Conservation (phyloP, 1,140 invertebrate genomes). For the Drosophila littoralis region DNA sequence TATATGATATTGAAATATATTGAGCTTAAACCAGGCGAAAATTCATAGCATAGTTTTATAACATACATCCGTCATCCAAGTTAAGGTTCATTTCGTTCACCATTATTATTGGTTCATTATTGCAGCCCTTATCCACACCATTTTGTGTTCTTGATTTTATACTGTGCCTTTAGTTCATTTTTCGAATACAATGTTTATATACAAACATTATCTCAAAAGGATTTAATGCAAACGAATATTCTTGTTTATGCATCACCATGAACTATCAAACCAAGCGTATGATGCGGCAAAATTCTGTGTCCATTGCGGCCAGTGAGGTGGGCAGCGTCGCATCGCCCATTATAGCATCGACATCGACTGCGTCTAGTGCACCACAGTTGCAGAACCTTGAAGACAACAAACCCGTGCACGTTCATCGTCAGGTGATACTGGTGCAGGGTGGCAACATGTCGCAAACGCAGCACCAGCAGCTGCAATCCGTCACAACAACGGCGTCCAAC, state of each 20-base stretch:
- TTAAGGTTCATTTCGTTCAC: no score
- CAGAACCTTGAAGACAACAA: conserved; percentile 62
- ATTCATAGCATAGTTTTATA: no score
- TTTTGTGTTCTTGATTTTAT: background rate
- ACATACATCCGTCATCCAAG: no score
- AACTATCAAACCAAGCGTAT: conserved; percentile 70
- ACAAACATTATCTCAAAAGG: background rate
- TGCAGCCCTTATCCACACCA: background rate
- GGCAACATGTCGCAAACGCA: conserved; percentile 46
- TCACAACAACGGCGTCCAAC: background rate
- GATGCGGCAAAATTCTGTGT: conserved; percentile 67
- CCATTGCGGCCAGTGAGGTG: conserved; percentile 48
- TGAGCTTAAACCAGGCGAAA: no score
- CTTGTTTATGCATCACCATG: conserved; percentile 38
- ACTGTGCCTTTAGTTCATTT: conserved; percentile 1
- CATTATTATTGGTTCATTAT: background rate
- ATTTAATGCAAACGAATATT: background rate
- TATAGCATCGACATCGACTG: conserved; percentile 49
- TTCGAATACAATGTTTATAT: background rate
- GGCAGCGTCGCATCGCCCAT: conserved; percentile 45
- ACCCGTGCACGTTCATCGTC: conserved; percentile 65
- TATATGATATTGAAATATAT: no score
- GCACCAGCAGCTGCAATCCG: conserved; percentile 33
- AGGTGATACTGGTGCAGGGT: conserved; percentile 63
- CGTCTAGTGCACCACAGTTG: conserved; percentile 61